Evolutionary conservation across 2,888 invertebrate genomes (phyloP), one percentile per base, ranked within the genome.

Genomic region (Polydrusus cervinus): DNA sequence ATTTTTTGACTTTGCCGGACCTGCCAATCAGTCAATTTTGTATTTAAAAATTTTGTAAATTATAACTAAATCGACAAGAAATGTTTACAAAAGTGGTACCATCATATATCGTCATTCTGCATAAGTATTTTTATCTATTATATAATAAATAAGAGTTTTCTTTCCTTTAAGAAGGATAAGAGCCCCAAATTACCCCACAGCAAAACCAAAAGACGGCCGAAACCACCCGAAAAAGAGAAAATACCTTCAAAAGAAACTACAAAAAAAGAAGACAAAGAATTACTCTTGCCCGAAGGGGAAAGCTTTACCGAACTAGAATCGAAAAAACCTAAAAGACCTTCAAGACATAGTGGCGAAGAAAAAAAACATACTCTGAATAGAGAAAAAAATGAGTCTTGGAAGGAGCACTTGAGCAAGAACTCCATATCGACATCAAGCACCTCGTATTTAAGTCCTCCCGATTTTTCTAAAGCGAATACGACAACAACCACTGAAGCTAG

Each of bases 401-500:
- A 80, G 30, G 84, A 86, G 11, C 81, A 84, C 25, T 80, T 87
- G 2, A 85, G 81, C 67, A 83, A 82, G 75, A 85, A 83, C 74
- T 84, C 84, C 1, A 78, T 78, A 11, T 80, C 82, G 1, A 82
- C 83, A 18, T 81, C 85, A 5, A 86, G 86, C 76, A 87, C 87
- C 11, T 85, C 87, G 0, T 88, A 87, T 78, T 79, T 83, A 49
- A 86, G 87, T 77, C 87, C 86, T 0, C 87, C 87, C 5, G 83
- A 85, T 71, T 82, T 83, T 68, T 77, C 80, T 8, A 76, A 49
- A 51, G 14, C 61, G 0, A 61, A 75, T 62, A 55, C 61, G 8
- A 57, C 75, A 14, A 67, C 47, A 25, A 65, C 47, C 40, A 75
- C 67, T 6, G 73, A 74, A 16, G 51, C 16, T 7, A 78, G 71